Evolutionary conservation across 2,113 vertebrate species (phyloP).

Genomic region (Poeciliopsis retropinna): DNA sequence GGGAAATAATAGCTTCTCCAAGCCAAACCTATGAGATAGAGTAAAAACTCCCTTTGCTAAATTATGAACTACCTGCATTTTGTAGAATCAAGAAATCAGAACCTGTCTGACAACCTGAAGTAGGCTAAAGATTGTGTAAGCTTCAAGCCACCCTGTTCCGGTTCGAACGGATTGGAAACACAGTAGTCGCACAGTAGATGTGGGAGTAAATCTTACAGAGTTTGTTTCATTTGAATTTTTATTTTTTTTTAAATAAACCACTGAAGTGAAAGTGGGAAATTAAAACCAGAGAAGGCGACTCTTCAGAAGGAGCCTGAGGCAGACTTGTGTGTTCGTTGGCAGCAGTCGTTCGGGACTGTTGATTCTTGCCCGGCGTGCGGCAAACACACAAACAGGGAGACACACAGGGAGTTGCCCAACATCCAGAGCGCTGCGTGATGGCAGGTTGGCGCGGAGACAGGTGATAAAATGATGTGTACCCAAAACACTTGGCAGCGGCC

Average conservation of each 20-base stretch:
- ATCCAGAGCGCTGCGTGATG: conserved; percentile 59
- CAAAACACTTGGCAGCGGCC: conserved; percentile 46
- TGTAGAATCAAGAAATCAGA: not conserved
- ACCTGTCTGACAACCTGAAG: not conserved
- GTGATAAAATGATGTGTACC: conserved; percentile 71
- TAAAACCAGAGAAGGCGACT: conserved; percentile 7
- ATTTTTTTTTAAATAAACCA: no score
- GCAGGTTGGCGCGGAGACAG: conserved; percentile 52
- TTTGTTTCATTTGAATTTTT: no score
- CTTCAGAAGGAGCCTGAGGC: conserved; percentile 2
- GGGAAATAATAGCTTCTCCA: no score
- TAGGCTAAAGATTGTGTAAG: not conserved
- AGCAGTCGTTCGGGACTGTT: conserved; percentile 39
- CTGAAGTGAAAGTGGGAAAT: not conserved
- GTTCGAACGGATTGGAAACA: not conserved
- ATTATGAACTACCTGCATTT: not conserved
- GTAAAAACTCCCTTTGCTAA: not conserved
- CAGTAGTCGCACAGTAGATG: not conserved
- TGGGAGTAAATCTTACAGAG: not conserved
- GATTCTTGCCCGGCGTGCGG: conserved; percentile 38
- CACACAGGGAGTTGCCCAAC: conserved; percentile 52
- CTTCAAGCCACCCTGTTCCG: not conserved
- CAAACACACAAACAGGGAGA: conserved; percentile 32
- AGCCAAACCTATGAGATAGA: not conserved
- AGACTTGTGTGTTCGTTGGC: conserved; percentile 54